Evolutionary conservation across 2,797 vertebrate species (phyloP).

Genomic region (Harpagifer antarcticus): DNA sequence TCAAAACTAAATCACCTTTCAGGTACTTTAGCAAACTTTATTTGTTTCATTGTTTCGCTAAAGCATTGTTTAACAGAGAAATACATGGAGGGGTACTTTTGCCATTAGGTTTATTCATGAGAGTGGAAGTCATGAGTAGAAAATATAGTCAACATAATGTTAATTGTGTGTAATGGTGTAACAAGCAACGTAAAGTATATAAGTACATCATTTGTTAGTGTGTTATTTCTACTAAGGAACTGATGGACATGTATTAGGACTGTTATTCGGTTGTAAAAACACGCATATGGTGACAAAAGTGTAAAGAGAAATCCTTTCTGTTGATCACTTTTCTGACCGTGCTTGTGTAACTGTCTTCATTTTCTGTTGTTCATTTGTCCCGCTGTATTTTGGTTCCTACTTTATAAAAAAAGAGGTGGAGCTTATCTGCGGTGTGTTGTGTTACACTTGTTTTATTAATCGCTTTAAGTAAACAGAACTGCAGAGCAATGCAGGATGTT

Average conservation of each 20-base stretch:
- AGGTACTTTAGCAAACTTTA: neutral
- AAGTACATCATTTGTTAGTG: neutral
- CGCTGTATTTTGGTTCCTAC: too few relatives aligned
- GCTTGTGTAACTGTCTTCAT: neutral
- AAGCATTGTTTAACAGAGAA: conserved; percentile 1
- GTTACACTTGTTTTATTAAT: too few relatives aligned
- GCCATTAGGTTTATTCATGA: conserved; percentile 17
- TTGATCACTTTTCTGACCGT: conserved; percentile 20
- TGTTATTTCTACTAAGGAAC: neutral
- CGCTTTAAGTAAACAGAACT: too few relatives aligned
- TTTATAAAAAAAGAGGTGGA: too few relatives aligned
- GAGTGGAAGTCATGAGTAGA: neutral
- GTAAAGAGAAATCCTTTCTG: conserved; percentile 24
- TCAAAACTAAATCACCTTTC: neutral
- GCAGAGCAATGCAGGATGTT: too few relatives aligned
- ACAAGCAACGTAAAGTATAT: neutral
- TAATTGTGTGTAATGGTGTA: conserved; percentile 6
- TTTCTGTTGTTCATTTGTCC: too few relatives aligned
- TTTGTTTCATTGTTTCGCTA: neutral
- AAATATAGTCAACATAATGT: neutral
- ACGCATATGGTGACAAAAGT: conserved; percentile 34
- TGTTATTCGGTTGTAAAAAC: neutral
- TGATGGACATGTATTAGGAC: neutral
- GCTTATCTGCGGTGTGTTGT: too few relatives aligned
- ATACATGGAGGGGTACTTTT: neutral